Evolutionary conservation across 2,113 vertebrate species (phyloP), one percentile per base, ranked within the genome.

Genomic region (Xerus inauris): DNA sequence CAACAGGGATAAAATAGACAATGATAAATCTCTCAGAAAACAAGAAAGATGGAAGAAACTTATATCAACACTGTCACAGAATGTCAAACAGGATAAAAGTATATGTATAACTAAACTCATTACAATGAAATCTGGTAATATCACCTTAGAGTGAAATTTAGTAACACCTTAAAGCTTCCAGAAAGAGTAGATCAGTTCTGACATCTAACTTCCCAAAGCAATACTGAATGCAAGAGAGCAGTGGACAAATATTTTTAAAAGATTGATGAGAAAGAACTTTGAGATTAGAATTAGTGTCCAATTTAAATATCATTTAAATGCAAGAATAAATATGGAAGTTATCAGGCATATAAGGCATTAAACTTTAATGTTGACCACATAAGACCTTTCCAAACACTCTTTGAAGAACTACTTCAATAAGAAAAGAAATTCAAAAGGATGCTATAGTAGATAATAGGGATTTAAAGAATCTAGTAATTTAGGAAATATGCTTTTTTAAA

Each of bases 111-210:
- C 8, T 75, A 40, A 7, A 75, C 28, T 89, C 24, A n/a, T 87
- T 94, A 69, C 42, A 77, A 76, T 81, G n/a, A 95, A 81, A 90
- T 82, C 47, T 93, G 45, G 42, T 54, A 45, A 82, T 82, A 32
- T 86, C 26, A 67, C 20, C 82, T 76, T 79, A 40, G 26, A 75
- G 47, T 89, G 16, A 89, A 79, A 91, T 91, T 87, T 82, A 62
- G 49, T 51, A 69, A 77, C n/a, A 83, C 32, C 38, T 71, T 30
- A 87, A 87, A 69, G 30, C 30, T 91, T 82, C 11, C 69, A 49
- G 17, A 91, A 45, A 75, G 38, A 93, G 17, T 26, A n/a, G 54
- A 76, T 59, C 38, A 75, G 38, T 80, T 94, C 14, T 57, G 38
- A 57, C 7, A 73, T 40, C 32, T 80, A 64, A 90, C 30, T 93